Evolutionary conservation across 2,113 vertebrate genomes (phyloP).

Genomic region (Pleuronectes platessa): DNA sequence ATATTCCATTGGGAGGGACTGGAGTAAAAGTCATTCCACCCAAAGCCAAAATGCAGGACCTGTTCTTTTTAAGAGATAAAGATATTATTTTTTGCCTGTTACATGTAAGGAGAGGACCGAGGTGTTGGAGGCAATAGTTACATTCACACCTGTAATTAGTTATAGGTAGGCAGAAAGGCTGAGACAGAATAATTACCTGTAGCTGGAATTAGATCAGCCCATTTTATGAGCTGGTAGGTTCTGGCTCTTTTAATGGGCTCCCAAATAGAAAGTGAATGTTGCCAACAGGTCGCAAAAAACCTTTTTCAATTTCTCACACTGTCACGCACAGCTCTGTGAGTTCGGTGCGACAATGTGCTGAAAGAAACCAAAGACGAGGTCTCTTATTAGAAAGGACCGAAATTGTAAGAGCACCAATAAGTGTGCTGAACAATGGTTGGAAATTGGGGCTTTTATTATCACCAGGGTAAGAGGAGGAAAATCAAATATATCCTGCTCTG

Average conservation of each 20-base stretch:
- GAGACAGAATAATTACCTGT: conserved; percentile 37
- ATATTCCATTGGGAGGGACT: background rate
- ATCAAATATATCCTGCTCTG: conserved; percentile 3
- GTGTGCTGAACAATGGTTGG: conserved; percentile 20
- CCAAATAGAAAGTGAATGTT: background rate
- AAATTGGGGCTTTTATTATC: conserved; percentile 44
- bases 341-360: background rate
- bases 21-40: background rate
- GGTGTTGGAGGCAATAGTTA: conserved; percentile 12
- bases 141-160: conserved; percentile 22
- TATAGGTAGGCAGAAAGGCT: background rate
- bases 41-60: background rate
- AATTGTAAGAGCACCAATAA: conserved; percentile 20
- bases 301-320: background rate
- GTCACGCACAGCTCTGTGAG: conserved; percentile 2
- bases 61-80: background rate
- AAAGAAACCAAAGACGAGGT: conserved; percentile 29
- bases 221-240: conserved; percentile 18
- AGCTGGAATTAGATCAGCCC: conserved; percentile 40
- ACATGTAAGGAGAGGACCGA: too few relatives aligned
- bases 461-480: background rate
- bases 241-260: conserved; percentile 13
- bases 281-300: background rate
- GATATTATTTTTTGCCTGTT: background rate
- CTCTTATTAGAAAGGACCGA: conserved; percentile 13